Percentiles rank a stretch among this genome's conserved stretches.
These are phyloP conservation scores for Caenorhabditis tropicalis DNA, from an alignment of 1,140 invertebrate genomes.

Conservation along the genomic window DNA sequence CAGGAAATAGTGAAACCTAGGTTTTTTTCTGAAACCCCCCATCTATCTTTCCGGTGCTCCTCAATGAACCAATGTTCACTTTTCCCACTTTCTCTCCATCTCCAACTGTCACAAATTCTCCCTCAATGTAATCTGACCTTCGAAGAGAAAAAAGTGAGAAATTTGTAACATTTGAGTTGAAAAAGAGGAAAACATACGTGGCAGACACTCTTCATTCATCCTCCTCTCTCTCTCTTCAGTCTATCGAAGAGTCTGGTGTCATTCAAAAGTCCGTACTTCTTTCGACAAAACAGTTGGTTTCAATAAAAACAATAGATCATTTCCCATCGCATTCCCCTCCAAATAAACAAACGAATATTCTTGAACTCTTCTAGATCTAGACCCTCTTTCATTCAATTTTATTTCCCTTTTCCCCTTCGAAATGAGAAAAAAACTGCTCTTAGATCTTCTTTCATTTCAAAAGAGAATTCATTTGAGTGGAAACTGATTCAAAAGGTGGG, in stretches of 20 bases:
- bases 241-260: not conserved
- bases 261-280: not conserved
- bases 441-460: no score
- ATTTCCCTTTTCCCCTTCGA: not conserved
- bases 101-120: no score
- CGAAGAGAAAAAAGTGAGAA: not conserved
- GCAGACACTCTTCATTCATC: not conserved
- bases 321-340: not conserved
- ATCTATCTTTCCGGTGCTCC: no score
- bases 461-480: conserved; percentile 32
- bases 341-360: no score
- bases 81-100: no score
- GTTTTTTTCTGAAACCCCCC: no score
- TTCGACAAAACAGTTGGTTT: not conserved
- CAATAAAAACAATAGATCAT: not conserved
- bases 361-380: not conserved
- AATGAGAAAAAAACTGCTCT: not conserved
- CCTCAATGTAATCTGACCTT: not conserved
- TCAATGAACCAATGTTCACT: no score
- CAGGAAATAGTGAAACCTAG: no score
- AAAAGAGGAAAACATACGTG: not conserved
- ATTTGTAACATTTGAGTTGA: conserved; percentile 1
- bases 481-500: conserved; percentile 28
- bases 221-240: no score
- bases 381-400: not conserved